Evolutionary conservation across 1,140 invertebrate genomes (phyloP), one percentile per base, ranked within the genome.

Genomic region (Pachyrhynchus sulphureomaculatus): DNA sequence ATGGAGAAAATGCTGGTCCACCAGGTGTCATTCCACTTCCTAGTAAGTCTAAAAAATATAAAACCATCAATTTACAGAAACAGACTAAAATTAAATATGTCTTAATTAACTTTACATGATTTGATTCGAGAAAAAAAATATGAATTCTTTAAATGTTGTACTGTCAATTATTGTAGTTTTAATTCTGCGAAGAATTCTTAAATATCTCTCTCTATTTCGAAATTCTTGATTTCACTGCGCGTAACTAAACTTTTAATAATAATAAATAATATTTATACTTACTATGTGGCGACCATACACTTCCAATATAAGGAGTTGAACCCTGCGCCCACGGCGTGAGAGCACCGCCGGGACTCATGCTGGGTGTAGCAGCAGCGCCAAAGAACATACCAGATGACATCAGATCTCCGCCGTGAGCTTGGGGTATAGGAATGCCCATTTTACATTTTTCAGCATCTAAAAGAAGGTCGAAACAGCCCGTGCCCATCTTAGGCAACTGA

Each of bases 401-500:
- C 74, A n/a, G n/a, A n/a, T 91, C 85, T 10, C 85, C 88, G 29
- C 72, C 73, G 26, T 73, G 65, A 26, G 83, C 84, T 72, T 87
- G 85, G 4, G 95, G 94, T 70, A 99, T 95, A 76, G 99, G 96
- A 81, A 99, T 99, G 65, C 96, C 97, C 69, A 88, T 86, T 79
- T 99, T 98, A 78, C 97, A 99, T 78, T 99, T 99, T 68, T 99
- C 97, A 6, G 95, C 93, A 78, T 99, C 97, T 41, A 99, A 79
- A 13, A 99, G 79, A 39, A 99, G 79, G 81, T 99, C 97, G 73
- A 99, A 99, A 69, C 91, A 95, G 29, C 96, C 96, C 62, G 97
- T 99, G 64, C 98, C 98, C 84, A 99, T 96, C 68, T 93, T 84
- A 0, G 97, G 96, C 67, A 99, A 79, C 79, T 99, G 96, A 15